Percentiles rank a stretch among this genome's conserved stretches.
phyloP scores from a whole-genome alignment of 2,113 vertebrate genomes.

The Petromus typicus region DNA sequence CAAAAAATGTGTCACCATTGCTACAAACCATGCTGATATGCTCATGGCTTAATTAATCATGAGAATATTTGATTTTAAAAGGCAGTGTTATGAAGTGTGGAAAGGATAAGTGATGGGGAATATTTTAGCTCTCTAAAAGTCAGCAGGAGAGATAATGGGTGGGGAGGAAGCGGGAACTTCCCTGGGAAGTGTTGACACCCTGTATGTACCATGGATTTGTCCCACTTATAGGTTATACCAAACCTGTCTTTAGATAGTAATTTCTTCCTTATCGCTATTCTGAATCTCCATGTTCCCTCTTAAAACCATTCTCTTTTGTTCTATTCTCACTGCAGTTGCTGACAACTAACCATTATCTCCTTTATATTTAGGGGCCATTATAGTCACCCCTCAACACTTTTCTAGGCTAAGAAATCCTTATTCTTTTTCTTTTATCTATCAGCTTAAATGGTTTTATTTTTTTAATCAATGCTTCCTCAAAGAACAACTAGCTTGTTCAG shows the following conservation, averaged over 20 bases:
- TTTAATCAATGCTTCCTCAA: constrained; percentile 67
- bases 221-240: background rate
- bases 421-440: constrained; percentile 68
- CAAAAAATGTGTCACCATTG: background rate
- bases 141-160: background rate
- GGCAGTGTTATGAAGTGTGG: background rate
- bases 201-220: background rate
- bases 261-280: constrained; percentile 49
- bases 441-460: constrained; percentile 44
- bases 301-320: constrained; percentile 52
- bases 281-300: constrained; percentile 33
- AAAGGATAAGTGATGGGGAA: background rate
- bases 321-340: background rate
- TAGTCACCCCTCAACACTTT: constrained; percentile 49
- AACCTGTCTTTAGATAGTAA: constrained; percentile 31
- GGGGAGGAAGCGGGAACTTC: background rate
- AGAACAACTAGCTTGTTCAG: constrained; percentile 66
- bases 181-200: background rate
- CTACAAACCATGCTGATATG: background rate
- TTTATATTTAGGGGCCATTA: constrained; percentile 63
- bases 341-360: constrained; percentile 62
- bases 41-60: background rate
- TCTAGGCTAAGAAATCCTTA: constrained; percentile 54
- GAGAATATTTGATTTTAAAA: constrained; percentile 2
- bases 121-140: background rate